A percentile compares a stretch with the other conserved stretches of the same genome.
Conservation (phyloP, 2,113 vertebrate species). For the Gadus macrocephalus region DNA sequence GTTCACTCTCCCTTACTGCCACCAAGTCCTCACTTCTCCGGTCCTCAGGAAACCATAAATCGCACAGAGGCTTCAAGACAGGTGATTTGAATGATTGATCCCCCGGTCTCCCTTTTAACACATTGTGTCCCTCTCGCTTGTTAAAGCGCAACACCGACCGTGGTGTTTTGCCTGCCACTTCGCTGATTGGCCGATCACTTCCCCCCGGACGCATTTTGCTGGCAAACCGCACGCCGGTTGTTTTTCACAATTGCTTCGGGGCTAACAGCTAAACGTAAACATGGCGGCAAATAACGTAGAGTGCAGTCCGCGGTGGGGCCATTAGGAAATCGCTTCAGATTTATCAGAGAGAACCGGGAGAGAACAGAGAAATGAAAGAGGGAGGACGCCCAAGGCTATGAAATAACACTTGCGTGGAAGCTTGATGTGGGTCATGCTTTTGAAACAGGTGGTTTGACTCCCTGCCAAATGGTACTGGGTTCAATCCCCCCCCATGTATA, state of each 20-base stretch:
- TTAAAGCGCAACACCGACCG: conserved; percentile 43
- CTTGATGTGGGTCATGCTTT: too few species aligned
- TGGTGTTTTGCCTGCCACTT: conserved; percentile 45
- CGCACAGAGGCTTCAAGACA: conserved; percentile 29
- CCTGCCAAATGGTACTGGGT: too few species aligned
- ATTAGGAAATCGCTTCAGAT: too few species aligned
- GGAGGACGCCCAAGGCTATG: too few species aligned
- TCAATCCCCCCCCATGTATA: too few species aligned
- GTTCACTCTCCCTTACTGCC: background rate
- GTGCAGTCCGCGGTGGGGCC: too few species aligned
- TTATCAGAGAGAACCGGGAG: too few species aligned
- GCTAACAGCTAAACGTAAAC: too few species aligned
- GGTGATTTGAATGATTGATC: conserved; percentile 65
- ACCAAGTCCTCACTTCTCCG: background rate
- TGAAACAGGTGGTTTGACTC: too few species aligned
- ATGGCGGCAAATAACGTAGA: too few species aligned
- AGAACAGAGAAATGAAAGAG: too few species aligned
- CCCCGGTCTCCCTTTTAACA: conserved; percentile 31
- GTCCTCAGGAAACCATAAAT: conserved; percentile 32
- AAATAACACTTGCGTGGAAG: too few species aligned
- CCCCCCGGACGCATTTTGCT: conserved; percentile 33
- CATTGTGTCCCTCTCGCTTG: conserved; percentile 53
- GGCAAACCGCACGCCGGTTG: conserved; percentile 3
- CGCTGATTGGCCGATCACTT: conserved; percentile 51
- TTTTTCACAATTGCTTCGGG: background rate